These are phyloP conservation scores for Petrocephalus schoutedeni DNA, from an alignment of 2,797 vertebrate species.

Conservation along the genomic window DNA sequence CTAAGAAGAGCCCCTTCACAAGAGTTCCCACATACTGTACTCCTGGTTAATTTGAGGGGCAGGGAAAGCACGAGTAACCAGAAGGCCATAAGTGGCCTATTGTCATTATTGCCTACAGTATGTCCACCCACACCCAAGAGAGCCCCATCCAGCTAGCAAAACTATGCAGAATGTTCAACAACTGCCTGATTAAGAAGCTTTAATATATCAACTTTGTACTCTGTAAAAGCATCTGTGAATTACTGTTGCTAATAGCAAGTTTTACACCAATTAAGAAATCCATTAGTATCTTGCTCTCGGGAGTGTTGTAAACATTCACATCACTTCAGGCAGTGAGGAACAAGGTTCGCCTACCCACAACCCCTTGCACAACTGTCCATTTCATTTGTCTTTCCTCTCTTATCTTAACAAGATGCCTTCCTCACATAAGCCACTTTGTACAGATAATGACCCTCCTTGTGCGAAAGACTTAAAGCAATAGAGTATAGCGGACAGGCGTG, in stretches of 20 bases:
- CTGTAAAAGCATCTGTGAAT: neutral
- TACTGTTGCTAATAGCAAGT: neutral
- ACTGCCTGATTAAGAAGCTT: neutral
- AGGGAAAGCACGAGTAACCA: neutral
- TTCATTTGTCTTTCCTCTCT: conserved; percentile 12
- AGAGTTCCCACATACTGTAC: neutral
- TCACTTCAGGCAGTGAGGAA: neutral
- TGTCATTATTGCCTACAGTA: neutral
- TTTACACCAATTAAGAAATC: neutral
- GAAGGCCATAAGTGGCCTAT: neutral
- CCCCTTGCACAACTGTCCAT: neutral
- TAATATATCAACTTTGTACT: conserved; percentile 3
- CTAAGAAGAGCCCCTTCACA: neutral
- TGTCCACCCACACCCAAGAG: neutral
- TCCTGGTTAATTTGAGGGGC: neutral
- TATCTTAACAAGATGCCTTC: neutral
- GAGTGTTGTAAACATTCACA: neutral
- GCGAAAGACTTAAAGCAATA: neutral
- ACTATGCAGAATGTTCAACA: neutral
- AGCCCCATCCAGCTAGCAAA: neutral
- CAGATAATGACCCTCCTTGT: neutral
- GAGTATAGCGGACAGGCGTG: neutral
- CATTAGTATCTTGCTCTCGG: neutral
- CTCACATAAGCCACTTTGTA: conserved; percentile 3
- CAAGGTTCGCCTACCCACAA: neutral